Evolutionary conservation across 1,140 invertebrate species (phyloP), one percentile per base, ranked within the genome.

Genomic region (Hirudo medicinalis): DNA sequence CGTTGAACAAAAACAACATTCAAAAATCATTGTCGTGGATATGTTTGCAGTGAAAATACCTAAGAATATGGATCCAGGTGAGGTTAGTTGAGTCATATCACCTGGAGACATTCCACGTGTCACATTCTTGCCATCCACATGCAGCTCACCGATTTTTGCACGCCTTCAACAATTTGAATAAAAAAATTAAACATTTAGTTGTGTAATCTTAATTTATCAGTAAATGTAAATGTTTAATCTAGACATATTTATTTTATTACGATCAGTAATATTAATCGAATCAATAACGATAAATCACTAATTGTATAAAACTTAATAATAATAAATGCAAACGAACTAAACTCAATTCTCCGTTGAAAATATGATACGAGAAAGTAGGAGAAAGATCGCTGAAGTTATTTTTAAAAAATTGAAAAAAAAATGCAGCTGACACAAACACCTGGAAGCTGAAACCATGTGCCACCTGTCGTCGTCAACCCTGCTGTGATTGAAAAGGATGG

Each of bases 401-500:
- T 49, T 15, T 8, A 49, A 49, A 49, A 49, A 15, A 17, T 15
- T 9, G 15, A 49, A 49, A 49, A 17, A 49, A 49, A 49, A 15
- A 49, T 13, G 40, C 43, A 27, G 40, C 5, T n/a, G 20, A 32
- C 22, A 67, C 77, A 81, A 83, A 94, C 92, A 92, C 91, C 43
- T 90, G 87, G 40, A 90, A 89, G 81, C 88, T 86, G 32, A 94
- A 49, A 49, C 86, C 73, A 89, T 85, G 82, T 97, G 92, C 92
- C 92, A 96, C 54, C 91, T 84, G 70, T 91, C 91, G 82, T 96
- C 91, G 81, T 92, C 89, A 43, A 95, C 86, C 80, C 86, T 87
- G n/a, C 90, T 90, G 74, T 86, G 85, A 83, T 95, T 95, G 75
- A 91, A 91, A 72, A 87, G 85, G 20, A 95, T 87, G 54, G 78